phyloP scores from a whole-genome alignment of 2,888 invertebrate species.

The Acanthosoma haemorrhoidale region DNA sequence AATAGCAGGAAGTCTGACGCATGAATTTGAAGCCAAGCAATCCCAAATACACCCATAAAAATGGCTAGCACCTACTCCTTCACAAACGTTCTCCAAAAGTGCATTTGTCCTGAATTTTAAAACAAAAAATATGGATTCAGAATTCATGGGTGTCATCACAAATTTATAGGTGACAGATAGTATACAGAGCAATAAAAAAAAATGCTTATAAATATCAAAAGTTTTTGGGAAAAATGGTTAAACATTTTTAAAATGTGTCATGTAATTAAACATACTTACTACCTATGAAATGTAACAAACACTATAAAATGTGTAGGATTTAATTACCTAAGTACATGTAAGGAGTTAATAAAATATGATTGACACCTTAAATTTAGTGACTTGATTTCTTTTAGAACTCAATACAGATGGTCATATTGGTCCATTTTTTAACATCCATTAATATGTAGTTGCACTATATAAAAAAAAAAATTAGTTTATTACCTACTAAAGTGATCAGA shows the following conservation, averaged over 20 bases:
- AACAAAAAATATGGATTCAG: background rate
- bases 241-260: too few species aligned
- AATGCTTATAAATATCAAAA: background rate
- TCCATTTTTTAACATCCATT: too few species aligned
- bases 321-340: too few species aligned
- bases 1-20: constrained; percentile 74
- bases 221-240: background rate
- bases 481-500: constrained; percentile 73
- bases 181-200: background rate
- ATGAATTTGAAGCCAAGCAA: constrained; percentile 72
- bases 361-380: too few species aligned
- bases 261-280: too few species aligned
- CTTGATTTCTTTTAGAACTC: too few species aligned
- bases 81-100: constrained; percentile 64
- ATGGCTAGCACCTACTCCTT: constrained; percentile 67
- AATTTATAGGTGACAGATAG: background rate
- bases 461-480: too few species aligned
- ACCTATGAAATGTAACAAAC: too few species aligned
- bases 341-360: too few species aligned
- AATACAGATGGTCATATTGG: too few species aligned
- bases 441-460: too few species aligned
- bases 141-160: background rate
- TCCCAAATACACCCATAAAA: constrained; percentile 89
- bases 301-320: too few species aligned
- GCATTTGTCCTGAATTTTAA: constrained; percentile 52